phyloP scores from a whole-genome alignment of 2,888 invertebrate genomes.

The Tetramorium bicarinatum region DNA sequence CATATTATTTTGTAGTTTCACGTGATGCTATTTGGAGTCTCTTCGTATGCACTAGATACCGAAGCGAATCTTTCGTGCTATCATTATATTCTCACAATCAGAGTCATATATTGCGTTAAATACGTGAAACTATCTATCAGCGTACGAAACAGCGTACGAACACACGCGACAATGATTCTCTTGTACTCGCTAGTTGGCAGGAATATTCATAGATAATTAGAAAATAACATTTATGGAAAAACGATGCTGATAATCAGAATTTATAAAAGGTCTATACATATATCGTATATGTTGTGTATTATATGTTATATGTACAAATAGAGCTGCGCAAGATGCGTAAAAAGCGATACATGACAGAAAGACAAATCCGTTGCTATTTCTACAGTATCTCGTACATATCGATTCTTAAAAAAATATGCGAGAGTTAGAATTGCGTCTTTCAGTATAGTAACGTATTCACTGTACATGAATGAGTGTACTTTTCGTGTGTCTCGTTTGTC shows the following conservation, averaged over 20 bases:
- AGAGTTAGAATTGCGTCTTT: background rate
- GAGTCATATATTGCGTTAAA: slow-evolving; percentile 21
- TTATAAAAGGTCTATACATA: background rate
- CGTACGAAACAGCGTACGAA: slow-evolving; percentile 22
- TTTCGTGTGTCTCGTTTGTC: background rate
- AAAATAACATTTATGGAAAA: slow-evolving; percentile 12
- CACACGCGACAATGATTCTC: slow-evolving; percentile 12
- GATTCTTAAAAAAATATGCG: background rate
- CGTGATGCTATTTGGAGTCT: slow-evolving; percentile 31
- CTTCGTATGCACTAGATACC: slow-evolving; percentile 8
- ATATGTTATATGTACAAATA: background rate
- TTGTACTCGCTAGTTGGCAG: slow-evolving; percentile 2
- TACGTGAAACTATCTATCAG: slow-evolving; percentile 23
- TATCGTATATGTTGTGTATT: background rate
- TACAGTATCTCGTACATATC: background rate
- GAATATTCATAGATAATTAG: slow-evolving; percentile 19
- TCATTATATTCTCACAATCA: background rate
- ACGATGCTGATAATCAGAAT: slow-evolving; percentile 1
- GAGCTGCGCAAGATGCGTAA: background rate
- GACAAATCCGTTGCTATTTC: background rate
- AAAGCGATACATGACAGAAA: slow-evolving; percentile 12
- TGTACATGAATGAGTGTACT: background rate
- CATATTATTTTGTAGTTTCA: slow-evolving; percentile 71
- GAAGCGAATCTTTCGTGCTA: slow-evolving; percentile 19
- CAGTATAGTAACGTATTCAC: slow-evolving; percentile 1